phyloP scores from a whole-genome alignment of 2,797 vertebrate genomes.

The Xiphorhynchus erythropygius region DNA sequence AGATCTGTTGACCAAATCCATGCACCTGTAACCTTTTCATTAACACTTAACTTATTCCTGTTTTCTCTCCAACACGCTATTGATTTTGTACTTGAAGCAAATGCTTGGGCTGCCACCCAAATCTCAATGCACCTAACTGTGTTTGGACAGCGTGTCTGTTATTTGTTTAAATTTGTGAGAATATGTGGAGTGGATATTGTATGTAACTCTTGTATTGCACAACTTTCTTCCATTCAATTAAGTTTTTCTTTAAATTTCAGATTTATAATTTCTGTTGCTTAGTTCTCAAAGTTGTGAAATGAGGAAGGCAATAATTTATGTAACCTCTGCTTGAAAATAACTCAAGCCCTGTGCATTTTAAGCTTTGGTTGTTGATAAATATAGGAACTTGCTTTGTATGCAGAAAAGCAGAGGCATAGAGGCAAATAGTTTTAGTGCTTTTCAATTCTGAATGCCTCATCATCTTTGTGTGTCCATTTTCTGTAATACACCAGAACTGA shows the following conservation, averaged over 20 bases:
- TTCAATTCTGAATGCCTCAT: background rate
- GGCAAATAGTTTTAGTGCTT: background rate
- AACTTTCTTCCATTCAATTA: background rate
- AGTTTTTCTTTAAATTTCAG: background rate
- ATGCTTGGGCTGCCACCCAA: background rate
- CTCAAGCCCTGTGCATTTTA: background rate
- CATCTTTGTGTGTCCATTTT: background rate
- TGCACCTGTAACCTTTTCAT: conserved; percentile 13
- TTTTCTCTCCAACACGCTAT: background rate
- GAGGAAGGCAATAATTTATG: background rate
- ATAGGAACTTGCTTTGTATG: background rate
- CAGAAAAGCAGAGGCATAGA: background rate
- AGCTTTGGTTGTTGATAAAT: background rate
- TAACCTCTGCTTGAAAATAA: background rate
- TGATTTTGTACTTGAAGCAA: background rate
- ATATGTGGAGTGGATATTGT: background rate
- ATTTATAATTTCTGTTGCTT: background rate
- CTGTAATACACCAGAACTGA: background rate
- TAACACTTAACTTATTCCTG: background rate
- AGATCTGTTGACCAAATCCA: background rate
- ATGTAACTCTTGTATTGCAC: background rate
- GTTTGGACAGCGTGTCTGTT: background rate
- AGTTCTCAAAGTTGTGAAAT: background rate
- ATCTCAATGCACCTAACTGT: background rate
- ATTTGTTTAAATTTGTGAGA: background rate